Evolutionary conservation across 2,797 vertebrate genomes (phyloP), one percentile per base, ranked within the genome.

Genomic region (Ctenosaura bakeri): DNA sequence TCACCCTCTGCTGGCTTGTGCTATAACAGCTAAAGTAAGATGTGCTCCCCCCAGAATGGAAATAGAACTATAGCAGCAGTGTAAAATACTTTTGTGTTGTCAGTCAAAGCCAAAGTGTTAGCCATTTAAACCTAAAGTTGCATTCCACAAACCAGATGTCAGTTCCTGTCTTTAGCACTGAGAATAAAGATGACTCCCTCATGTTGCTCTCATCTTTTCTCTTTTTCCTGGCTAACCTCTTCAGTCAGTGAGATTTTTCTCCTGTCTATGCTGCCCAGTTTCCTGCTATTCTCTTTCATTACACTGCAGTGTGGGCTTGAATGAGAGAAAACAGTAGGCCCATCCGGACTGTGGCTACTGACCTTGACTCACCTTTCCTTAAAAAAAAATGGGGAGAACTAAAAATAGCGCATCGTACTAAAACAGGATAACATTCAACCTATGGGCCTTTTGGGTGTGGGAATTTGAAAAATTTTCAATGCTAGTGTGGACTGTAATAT

Each of bases 221-320:
- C 93, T 93, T 93, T 66, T 96, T 96, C 95, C 95, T 96, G 94
- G 88, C 91, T 82, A 93, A 89, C 89, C 56, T 86, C 56, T 32
- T 90, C 69, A 66, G 84, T 83, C 90, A 83, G 86, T 59, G 10
- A 88, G 86, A 91, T 91, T 92, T 87, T 93, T 90, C 89, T 90
- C 91, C 59, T 90, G 92, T 88, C 93, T 78, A 32, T 94, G 90
- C 93, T 46, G 88, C 92, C 77, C 9, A 2, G 83, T 92, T 97
- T 97, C 97, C 97, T 95, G 95, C 91, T 66, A 96, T 97, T 97
- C 95, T 96, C 94, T 94, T 86, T 90, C 88, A 94, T 77, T 74
- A 46, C 1, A 0, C 79, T 24, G 89, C 89, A 74, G 81, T 0
- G 0, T 6, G 73, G 90, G 89, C 87, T 90, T 32, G 87, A 85